Base-by-base conservation (phyloP, 2,797 vertebrate genomes). In the Arrhamphus sclerolepis region DNA sequence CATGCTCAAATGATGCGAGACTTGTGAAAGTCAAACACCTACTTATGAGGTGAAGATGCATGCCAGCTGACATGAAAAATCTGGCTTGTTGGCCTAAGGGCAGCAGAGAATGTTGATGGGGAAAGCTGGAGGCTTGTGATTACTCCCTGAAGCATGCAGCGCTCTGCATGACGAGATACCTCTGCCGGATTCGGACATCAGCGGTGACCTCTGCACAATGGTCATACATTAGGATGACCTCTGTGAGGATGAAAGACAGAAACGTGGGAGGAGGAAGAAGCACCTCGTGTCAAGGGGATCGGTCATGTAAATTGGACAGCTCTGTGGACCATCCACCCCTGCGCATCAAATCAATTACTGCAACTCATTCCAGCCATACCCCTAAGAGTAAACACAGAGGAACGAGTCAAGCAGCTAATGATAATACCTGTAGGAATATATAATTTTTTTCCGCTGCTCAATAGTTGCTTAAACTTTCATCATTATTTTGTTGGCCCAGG, bases 1-100 rank as follows among this genome's bases (percentile, higher is more conserved):
- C 79, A 75, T 74, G 83, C 82, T 73, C 70, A 81, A 80, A 87
- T 90, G 88, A 88, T 87, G 84, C 58, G 89, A 90, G 91, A 93
- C 90, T 92, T 91, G 88, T 91, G 93, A 94, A 94, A 94, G 93
- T 94, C 93, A 93, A 94, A 93, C 85, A 90, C 85, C 87, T 92
- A 93, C 92, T 93, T 93, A 89, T 87, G 89, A 91, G 87, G 85
- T 88, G 91, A 89, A 91, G 90, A 90, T 91, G 90, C 87, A 86
- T 88, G 86, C 90, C 90, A 91, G 88, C 88, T 92, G 92, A 93
- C 92, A 87, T 92, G 89, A 92, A 88, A 91, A 93, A 94, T 92
- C 92, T 93, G 93, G 85, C 89, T 87, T 85, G 84, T 84, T 92
- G 91, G 91, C 90, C 90, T 89, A 56, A 91, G 91, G 91, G 86